Conservation (phyloP, 2,113 vertebrate species). For the Corythaixoides concolor region DNA sequence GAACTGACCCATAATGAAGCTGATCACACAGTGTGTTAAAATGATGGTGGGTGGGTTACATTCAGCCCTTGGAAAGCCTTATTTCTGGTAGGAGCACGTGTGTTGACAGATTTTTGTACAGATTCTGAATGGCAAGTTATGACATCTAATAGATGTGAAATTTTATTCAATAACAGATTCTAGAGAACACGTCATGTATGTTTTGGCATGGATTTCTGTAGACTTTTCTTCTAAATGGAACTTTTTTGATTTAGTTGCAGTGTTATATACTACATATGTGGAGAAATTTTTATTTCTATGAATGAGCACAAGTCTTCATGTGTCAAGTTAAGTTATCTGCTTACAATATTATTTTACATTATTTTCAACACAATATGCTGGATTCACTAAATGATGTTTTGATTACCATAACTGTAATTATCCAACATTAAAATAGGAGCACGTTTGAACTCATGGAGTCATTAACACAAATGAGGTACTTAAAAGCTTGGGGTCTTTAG, state of each 20-base stretch:
- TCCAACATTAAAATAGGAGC: neutral
- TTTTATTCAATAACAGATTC: neutral
- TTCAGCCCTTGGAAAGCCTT: neutral
- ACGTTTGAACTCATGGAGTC: neutral
- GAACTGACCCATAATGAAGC: neutral
- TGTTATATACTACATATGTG: neutral
- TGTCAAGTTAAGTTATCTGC: neutral
- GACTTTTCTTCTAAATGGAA: neutral
- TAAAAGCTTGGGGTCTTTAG: neutral
- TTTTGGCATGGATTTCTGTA: neutral
- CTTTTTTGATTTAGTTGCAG: neutral
- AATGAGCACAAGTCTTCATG: neutral
- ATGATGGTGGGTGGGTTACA: neutral
- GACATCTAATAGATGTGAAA: neutral
- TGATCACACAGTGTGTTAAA: neutral
- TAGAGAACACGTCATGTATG: neutral
- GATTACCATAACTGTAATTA: neutral
- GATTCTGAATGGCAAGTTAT: neutral
- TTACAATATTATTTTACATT: neutral
- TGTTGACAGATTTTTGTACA: neutral
- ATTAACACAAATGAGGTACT: neutral
- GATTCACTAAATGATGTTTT: neutral
- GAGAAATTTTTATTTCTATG: neutral
- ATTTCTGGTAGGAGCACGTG: accelerated
- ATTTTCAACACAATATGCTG: neutral